Conservation (phyloP, 2,113 vertebrate species). For the Empidonax alnorum region DNA sequence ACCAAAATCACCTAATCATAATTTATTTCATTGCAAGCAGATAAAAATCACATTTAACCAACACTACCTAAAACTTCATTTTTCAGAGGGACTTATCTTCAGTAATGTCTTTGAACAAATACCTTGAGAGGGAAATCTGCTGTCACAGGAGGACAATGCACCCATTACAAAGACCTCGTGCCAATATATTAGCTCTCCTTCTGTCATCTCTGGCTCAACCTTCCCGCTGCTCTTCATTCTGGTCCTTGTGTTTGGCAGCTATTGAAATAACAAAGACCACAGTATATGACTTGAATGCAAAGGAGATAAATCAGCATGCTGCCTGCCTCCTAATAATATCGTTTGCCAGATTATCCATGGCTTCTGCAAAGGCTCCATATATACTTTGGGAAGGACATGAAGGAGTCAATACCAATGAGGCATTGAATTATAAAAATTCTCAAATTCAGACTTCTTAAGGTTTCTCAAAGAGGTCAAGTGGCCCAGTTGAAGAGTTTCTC, state of each 20-base stretch:
- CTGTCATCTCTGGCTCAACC: slow-evolving; percentile 27
- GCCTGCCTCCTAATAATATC: not conserved
- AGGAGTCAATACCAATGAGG: not conserved
- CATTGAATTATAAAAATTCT: not conserved
- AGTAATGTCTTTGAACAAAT: not conserved
- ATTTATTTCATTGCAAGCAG: not conserved
- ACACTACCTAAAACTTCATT: not conserved
- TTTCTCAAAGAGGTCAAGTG: not conserved
- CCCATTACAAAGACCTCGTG: not conserved
- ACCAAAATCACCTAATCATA: not conserved
- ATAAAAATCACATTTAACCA: not conserved
- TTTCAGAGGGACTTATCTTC: not conserved
- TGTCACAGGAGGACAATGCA: slow-evolving; percentile 2
- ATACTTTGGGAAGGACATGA: not conserved
- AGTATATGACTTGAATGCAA: slow-evolving; percentile 24
- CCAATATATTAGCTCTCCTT: not conserved
- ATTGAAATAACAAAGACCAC: slow-evolving; percentile 13
- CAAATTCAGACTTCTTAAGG: not conserved
- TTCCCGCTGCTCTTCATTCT: not conserved
- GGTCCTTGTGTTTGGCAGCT: slow-evolving; percentile 22
- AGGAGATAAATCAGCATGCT: not conserved
- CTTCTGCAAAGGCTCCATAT: not conserved
- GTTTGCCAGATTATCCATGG: not conserved
- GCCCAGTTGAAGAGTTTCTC: not conserved
- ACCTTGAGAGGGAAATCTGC: not conserved